Conservation (phyloP, 1,140 invertebrate species). For the Drosophila saltans region DNA sequence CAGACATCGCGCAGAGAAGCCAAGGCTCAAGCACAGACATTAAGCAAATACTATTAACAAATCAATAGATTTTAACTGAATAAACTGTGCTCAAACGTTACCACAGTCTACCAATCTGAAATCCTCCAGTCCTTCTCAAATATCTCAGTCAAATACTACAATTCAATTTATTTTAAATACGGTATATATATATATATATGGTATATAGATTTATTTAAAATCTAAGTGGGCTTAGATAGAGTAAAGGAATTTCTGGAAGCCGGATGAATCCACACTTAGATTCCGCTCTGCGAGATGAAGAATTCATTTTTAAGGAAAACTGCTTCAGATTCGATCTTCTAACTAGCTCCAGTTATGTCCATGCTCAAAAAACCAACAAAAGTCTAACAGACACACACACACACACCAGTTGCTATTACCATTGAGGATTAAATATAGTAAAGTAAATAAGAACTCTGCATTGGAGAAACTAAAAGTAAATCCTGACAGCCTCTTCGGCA, state of each 20-base stretch:
- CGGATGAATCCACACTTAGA: conserved; percentile 39
- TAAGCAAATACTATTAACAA: conserved; percentile 14
- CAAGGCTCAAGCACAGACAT: conserved; percentile 75
- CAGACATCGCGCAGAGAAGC: conserved; percentile 61
- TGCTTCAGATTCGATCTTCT: conserved; percentile 30
- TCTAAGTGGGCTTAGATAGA: conserved; percentile 33
- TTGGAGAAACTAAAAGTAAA: conserved; percentile 90
- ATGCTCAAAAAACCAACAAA: conserved; percentile 15
- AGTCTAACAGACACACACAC: conserved; percentile 30
- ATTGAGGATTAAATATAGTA: conserved; percentile 35
- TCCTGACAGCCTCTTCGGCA: conserved; percentile 94
- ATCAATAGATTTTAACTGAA: neutral
- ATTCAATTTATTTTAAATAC: conserved; percentile 43
- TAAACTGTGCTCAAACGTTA: neutral
- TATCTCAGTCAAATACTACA: conserved; percentile 14
- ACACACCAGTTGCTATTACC: conserved; percentile 38
- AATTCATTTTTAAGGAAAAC: conserved; percentile 56
- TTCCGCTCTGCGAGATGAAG: conserved; percentile 46
- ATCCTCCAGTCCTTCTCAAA: neutral
- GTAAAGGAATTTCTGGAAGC: conserved; percentile 26
- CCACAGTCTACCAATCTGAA: neutral
- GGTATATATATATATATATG: conserved; percentile 55
- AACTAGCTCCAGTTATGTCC: conserved; percentile 22
- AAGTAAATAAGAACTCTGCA: neutral
- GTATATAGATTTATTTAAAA: conserved; percentile 47